Evolutionary conservation across 2,113 vertebrate genomes (phyloP).

Genomic region (Plotosus lineatus): DNA sequence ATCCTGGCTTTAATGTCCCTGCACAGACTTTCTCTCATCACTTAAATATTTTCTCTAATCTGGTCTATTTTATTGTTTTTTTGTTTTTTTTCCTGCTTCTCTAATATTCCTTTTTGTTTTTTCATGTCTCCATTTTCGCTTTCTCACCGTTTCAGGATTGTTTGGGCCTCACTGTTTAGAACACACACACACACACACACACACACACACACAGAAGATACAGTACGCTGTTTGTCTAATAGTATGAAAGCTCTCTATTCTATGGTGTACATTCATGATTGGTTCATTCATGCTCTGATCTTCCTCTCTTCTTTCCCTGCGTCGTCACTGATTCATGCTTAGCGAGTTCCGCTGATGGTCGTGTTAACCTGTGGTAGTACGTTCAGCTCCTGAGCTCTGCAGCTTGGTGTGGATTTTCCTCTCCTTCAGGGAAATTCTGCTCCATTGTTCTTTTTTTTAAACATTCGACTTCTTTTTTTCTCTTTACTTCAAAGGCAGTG

Average conservation of each 20-base stretch:
- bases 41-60: not conserved
- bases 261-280: slow-evolving; percentile 10
- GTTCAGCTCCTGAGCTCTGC: not conserved
- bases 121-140: not conserved
- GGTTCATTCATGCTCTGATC: slow-evolving; percentile 26
- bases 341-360: not conserved
- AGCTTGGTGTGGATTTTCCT: slow-evolving; percentile 8
- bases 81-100: not conserved
- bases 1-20: not conserved
- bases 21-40: not conserved
- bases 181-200: slow-evolving; percentile 26
- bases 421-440: slow-evolving; percentile 11
- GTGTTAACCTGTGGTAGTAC: not conserved
- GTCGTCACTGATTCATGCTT: not conserved
- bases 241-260: slow-evolving; percentile 29
- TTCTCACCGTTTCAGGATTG: slow-evolving; percentile 4
- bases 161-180: slow-evolving; percentile 27
- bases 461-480: slow-evolving; percentile 10
- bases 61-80: no score
- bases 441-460: slow-evolving; percentile 16
- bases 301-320: slow-evolving; percentile 15
- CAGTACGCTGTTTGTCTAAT: slow-evolving; percentile 20
- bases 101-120: not conserved
- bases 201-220: slow-evolving; percentile 38
- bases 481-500: slow-evolving; percentile 57